Evolutionary conservation across 2,888 invertebrate species (phyloP), one percentile per base, ranked within the genome.

Genomic region (Limenitis camilla): DNA sequence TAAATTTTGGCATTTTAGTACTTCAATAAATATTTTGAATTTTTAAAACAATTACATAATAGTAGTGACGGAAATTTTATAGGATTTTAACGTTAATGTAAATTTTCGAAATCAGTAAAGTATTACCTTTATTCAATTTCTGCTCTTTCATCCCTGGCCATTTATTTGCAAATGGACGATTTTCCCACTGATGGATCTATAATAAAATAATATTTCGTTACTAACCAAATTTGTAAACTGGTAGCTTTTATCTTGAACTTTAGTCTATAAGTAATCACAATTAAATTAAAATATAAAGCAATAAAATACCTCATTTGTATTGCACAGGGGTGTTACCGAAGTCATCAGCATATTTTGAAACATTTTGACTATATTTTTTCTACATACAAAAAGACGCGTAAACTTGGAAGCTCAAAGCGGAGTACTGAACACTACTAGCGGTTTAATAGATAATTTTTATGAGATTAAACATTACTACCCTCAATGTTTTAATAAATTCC

Each of bases 171-270:
- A 81, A 79, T 3, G 80, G 78, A 19, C 59, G 68, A 57, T 82
- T 82, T 53, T 81, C 72, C 79, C 81, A 81, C 52, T 63, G 52
- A 33, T 59, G 55, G 7, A 65, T 59, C 83, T 82, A 62, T 7
- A 72, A 72, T 8, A 41, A 38, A 45, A n/a, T n/a, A 45, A 29
- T 36, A 41, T 38, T 19, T 1, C 19, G 6, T 33, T 30, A 38
- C 5, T 27, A 35, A 33, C 27, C 5, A 7, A 5, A 7, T 9
- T 11, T 19, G 5, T 40, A 2, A 0, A 5, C 19, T 6, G 39
- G 27, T 39, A 40, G 5, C 28, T 19, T 19, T 19, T 3, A 19
- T 3, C 19, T 19, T 19, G 3, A 19, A 19, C 19, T 19, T 19
- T 19, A 19, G 3, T 19, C 19, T 19, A 19, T 3, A 19, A 19